phyloP scores from a whole-genome alignment of 2,797 vertebrate genomes.

The Hoplostethus mediterraneus region DNA sequence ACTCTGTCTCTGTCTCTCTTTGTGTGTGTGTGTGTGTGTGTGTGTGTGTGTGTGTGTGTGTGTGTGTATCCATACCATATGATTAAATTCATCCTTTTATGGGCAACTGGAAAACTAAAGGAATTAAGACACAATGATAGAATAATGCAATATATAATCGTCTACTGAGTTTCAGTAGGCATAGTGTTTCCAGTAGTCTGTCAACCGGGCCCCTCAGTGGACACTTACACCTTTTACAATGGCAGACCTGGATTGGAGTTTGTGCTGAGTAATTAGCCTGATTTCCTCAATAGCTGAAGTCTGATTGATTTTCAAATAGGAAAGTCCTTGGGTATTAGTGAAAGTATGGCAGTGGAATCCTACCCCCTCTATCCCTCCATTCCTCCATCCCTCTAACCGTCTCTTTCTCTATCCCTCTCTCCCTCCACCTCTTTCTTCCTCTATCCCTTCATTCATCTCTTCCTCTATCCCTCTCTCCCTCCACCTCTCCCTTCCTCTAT shows the following conservation, averaged over 20 bases:
- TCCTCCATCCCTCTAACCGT: neutral
- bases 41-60: slow-evolving; percentile 23
- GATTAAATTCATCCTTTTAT: slow-evolving; percentile 38
- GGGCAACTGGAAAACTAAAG: neutral
- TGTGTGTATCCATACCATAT: slow-evolving; percentile 21
- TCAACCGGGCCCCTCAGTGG: slow-evolving; percentile 24
- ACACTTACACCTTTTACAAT: slow-evolving; percentile 39
- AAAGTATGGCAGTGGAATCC: neutral
- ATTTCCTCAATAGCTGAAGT: slow-evolving; percentile 33
- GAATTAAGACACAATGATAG: slow-evolving; percentile 9
- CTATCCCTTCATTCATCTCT: neutral
- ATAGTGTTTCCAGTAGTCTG: slow-evolving; percentile 34
- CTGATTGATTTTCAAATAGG: slow-evolving; percentile 33
- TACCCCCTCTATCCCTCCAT: neutral
- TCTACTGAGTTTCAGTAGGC: slow-evolving; percentile 13
- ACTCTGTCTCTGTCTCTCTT: neutral
- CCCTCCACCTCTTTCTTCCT: neutral
- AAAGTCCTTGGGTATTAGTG: slow-evolving; percentile 34
- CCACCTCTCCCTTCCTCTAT: neutral
- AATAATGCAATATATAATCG: slow-evolving; percentile 5
- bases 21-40: neutral
- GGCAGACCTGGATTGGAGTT: slow-evolving; percentile 52
- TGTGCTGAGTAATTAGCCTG: slow-evolving; percentile 48
- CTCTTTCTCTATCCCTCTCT: neutral
- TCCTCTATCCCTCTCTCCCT: slow-evolving; percentile 1